Evolutionary conservation across 2,797 vertebrate genomes (phyloP), one percentile per base, ranked within the genome.

Genomic region (Kryptopterus vitreolus): DNA sequence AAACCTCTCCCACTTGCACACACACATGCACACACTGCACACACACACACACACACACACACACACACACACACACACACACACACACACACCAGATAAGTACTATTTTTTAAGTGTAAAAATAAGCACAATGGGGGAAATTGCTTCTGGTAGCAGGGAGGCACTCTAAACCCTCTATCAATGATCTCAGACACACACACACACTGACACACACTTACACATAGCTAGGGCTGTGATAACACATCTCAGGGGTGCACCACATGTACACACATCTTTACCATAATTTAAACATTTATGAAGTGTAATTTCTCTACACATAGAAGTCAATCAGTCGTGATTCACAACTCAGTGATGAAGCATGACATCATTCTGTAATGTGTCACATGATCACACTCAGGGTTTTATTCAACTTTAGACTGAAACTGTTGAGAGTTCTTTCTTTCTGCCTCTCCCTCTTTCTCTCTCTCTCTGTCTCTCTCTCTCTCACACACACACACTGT

Each of bases 121-220:
- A 22, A 75, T 50, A 57, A 46, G 48, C 50, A 81, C 72, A 81
- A 80, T n/a, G 76, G 46, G 43, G 79, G 79, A 59, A 61, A 61
- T 9, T 31, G 48, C 48, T 61, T 5, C 20, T 31, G 7, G 53
- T 3, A 66, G 16, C 33, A 55, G 48, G 26, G 55, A 58, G 15
- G 65, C 24, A 58, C 63, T 33, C 75, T 35, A 24, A 78, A 82
- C 66, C 48, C 50, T 82, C 31, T 46, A 5, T 52, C 33, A 16
- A 77, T 81, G 62, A 0, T 76, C 46, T 61, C 38, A 66, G 52
- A 43, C 38, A 43, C 38, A 43, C 38, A 43, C 38, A 43, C 38
- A 43, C 3, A 38, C 1, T 38, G 5, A 38, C 38, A n/a, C n/a
- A n/a, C n/a, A n/a, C n/a, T n/a, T n/a, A n/a, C n/a, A 38, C 38